Evolutionary conservation across 2,113 vertebrate genomes (phyloP).

Genomic region (Oceanodroma tethys): DNA sequence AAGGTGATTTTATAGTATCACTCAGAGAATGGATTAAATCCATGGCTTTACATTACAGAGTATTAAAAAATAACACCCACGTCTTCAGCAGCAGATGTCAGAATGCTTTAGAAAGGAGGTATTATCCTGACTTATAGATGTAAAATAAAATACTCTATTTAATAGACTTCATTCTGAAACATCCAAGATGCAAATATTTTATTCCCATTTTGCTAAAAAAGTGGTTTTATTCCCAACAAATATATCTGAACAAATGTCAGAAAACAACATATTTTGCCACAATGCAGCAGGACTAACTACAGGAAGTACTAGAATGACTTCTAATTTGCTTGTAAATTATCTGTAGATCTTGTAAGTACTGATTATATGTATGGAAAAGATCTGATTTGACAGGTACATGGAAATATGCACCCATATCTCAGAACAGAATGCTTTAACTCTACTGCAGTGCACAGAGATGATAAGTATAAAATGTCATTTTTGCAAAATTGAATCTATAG

Average conservation of each 20-base stretch:
- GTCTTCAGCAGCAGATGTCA: neutral
- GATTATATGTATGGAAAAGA: neutral
- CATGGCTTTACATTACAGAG: neutral
- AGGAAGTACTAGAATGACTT: neutral
- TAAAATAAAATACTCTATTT: neutral
- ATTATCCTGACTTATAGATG: neutral
- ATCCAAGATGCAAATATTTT: neutral
- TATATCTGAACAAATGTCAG: neutral
- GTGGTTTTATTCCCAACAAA: neutral
- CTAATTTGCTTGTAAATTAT: neutral
- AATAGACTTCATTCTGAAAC: neutral
- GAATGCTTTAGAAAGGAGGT: neutral
- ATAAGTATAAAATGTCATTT: neutral
- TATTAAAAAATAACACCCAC: neutral
- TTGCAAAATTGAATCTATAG: neutral
- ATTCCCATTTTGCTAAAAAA: neutral
- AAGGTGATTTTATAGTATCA: neutral
- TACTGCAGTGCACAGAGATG: neutral
- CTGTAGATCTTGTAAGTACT: neutral
- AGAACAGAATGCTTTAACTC: neutral
- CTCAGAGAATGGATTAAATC: neutral
- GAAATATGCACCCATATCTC: neutral
- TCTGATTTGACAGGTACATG: neutral
- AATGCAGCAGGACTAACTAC: neutral
- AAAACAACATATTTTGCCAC: neutral